Conservation (phyloP, 1,140 invertebrate species). For the Diabrotica virgifera region DNA sequence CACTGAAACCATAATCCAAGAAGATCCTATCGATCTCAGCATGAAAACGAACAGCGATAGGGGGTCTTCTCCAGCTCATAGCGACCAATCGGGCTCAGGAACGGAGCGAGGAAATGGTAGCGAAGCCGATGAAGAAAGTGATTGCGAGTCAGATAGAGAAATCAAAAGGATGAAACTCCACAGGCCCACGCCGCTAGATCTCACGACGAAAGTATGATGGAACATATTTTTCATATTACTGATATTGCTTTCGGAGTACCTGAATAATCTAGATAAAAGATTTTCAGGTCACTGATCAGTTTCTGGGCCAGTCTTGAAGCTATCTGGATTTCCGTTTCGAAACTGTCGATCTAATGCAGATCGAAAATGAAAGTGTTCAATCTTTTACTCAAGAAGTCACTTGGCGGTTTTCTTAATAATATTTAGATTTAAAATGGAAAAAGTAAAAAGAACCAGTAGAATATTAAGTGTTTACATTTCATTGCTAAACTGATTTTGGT, state of each 20-base stretch:
- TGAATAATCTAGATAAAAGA: constrained; percentile 4
- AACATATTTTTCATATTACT: background rate
- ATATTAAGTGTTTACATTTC: too few relatives aligned
- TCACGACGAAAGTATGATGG: constrained; percentile 54
- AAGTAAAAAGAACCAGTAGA: too few relatives aligned
- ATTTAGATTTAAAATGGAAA: too few relatives aligned
- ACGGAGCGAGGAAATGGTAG: constrained; percentile 54
- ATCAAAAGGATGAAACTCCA: constrained; percentile 54
- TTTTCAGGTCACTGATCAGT: background rate
- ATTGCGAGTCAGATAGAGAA: constrained; percentile 49
- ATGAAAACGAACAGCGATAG: constrained; percentile 60
- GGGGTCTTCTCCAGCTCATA: constrained; percentile 51
- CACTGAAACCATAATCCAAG: constrained; percentile 52
- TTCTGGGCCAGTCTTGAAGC: background rate
- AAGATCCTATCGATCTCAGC: constrained; percentile 75
- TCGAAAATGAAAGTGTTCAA: too few relatives aligned
- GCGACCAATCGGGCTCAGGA: constrained; percentile 51
- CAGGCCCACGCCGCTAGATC: constrained; percentile 62
- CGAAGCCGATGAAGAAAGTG: constrained; percentile 56
- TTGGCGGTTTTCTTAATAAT: too few relatives aligned
- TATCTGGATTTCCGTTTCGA: background rate
- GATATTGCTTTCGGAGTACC: constrained; percentile 8
- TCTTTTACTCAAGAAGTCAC: too few relatives aligned
- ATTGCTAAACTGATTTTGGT: too few relatives aligned
- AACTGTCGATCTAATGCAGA: too few relatives aligned